These are phyloP conservation scores for Plecturocebus donacophilus DNA, from an alignment of 2,113 vertebrate species.

Conservation along the genomic window DNA sequence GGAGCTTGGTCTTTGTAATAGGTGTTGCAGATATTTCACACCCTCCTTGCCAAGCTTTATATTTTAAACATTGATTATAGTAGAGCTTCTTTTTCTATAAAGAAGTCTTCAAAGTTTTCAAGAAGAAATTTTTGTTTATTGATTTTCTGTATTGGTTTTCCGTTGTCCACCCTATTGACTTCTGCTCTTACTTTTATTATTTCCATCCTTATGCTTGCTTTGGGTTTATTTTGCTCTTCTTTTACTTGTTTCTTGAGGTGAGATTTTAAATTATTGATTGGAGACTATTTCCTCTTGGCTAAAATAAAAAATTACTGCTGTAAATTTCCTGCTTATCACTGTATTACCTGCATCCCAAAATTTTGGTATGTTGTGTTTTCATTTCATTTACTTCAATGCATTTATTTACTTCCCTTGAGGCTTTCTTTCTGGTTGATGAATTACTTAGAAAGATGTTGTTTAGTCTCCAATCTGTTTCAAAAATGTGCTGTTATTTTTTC, in stretches of 20 bases:
- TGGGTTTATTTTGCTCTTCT: not conserved
- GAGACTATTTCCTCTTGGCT: not conserved
- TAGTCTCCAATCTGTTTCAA: not conserved
- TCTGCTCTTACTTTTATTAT: not conserved
- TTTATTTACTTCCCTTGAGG: not conserved
- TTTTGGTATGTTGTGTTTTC: not conserved
- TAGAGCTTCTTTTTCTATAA: not conserved
- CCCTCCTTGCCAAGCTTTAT: not conserved
- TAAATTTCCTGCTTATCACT: not conserved
- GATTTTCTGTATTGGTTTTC: not conserved
- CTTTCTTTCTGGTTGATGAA: not conserved
- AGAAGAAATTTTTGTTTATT: not conserved
- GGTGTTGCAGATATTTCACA: not conserved
- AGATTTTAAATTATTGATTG: not conserved
- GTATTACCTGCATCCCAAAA: not conserved
- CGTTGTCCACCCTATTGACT: not conserved
- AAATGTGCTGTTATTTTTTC: not conserved
- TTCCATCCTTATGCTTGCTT: not conserved
- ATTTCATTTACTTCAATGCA: not conserved
- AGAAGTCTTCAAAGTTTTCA: not conserved
- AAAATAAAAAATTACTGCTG: not conserved
- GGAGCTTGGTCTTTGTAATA: not conserved
- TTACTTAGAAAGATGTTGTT: not conserved
- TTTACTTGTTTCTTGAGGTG: not conserved
- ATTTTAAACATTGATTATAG: not conserved